Percentiles rank a stretch among this genome's conserved stretches.
These are phyloP conservation scores for Actinopyga echinites DNA, from an alignment of 53 echinoderm and acorn worm species.

Conservation along the genomic window DNA sequence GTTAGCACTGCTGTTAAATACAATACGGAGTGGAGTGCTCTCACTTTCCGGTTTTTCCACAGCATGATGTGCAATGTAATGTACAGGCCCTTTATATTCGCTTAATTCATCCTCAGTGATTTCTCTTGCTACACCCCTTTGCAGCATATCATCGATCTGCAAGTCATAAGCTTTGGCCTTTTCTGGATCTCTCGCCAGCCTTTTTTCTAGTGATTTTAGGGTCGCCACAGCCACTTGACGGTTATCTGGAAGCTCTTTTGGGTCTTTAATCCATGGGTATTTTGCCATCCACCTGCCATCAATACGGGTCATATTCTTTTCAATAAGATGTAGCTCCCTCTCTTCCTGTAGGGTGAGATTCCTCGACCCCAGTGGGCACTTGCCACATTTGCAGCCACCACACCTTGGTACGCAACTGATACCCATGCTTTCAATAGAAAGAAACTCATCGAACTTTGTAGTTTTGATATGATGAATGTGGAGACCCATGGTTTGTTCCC, in stretches of 20 bases:
- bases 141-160: conserved; percentile 48
- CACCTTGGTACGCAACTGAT: conserved; percentile 49
- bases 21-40: conserved; percentile 53
- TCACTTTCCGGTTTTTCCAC: conserved; percentile 50
- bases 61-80: conserved; percentile 54
- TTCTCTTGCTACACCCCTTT: conserved; percentile 35
- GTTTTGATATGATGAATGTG: conserved; percentile 48
- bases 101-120: conserved; percentile 11
- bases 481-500: conserved; percentile 10
- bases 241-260: conserved; percentile 37
- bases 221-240: conserved; percentile 16
- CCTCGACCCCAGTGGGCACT: conserved; percentile 34
- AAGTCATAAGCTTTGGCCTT: conserved; percentile 28
- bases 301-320: conserved; percentile 7
- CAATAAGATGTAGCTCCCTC: conserved; percentile 35
- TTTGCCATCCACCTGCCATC: conserved; percentile 16
- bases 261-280: conserved; percentile 51
- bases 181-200: not conserved
- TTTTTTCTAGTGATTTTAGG: conserved; percentile 19
- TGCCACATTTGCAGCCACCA: conserved; percentile 45
- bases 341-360: conserved; percentile 35
- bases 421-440: conserved; percentile 54
- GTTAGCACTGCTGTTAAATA: conserved; percentile 52
- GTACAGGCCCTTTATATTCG: conserved; percentile 38
- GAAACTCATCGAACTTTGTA: conserved; percentile 46